These are phyloP conservation scores for Frieseomelitta varia DNA, from an alignment of 1,140 invertebrate species.

Conservation along the genomic window DNA sequence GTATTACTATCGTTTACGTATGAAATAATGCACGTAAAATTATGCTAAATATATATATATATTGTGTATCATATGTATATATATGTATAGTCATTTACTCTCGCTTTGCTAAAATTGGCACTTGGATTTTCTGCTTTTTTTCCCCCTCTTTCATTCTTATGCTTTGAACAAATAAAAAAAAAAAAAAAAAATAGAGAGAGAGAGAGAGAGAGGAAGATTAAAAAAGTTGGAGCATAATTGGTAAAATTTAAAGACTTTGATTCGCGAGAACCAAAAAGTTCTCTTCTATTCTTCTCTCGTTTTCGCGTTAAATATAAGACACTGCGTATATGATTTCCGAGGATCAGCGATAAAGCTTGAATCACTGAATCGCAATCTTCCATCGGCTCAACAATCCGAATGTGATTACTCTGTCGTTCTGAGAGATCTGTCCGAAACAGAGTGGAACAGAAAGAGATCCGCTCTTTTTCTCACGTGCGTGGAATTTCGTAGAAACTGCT, in stretches of 20 bases:
- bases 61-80: conserved; percentile 37
- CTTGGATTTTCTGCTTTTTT: conserved; percentile 62
- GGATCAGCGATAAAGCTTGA: conserved; percentile 21
- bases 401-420: background rate
- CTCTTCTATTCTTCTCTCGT: background rate
- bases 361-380: conserved; percentile 9
- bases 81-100: conserved; percentile 64
- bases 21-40: conserved; percentile 61
- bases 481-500: background rate
- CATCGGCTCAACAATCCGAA: conserved; percentile 23
- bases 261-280: background rate
- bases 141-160: background rate
- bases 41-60: conserved; percentile 54
- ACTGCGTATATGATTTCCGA: conserved; percentile 15
- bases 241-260: conserved; percentile 17
- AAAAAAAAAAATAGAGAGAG: background rate
- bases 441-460: background rate
- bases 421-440: background rate
- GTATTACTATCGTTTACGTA: conserved; percentile 40
- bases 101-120: conserved; percentile 73
- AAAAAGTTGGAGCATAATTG: conserved; percentile 13
- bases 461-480: no score
- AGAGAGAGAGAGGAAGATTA: conserved; percentile 9
- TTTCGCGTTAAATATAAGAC: conserved; percentile 43
- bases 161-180: conserved; percentile 39